Percentiles rank a stretch among this genome's conserved stretches.
These are phyloP conservation scores for Rhinoraja longicauda DNA, from an alignment of 2,797 vertebrate genomes.

Conservation along the genomic window DNA sequence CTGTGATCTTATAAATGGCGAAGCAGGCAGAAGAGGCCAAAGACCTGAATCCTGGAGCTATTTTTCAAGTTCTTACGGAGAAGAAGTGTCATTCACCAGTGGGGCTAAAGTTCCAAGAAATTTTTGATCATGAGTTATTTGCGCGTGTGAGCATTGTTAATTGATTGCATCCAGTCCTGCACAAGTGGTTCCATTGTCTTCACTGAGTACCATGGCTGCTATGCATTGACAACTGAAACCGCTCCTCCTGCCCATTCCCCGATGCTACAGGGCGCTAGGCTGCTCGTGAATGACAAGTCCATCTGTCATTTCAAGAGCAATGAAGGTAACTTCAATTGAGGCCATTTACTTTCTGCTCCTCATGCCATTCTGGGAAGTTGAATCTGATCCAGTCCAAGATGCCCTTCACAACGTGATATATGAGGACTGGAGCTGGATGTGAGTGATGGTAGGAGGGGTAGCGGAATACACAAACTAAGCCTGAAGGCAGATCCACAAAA, in stretches of 20 bases:
- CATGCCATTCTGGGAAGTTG: background rate
- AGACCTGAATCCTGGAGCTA: no score
- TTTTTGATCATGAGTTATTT: no score
- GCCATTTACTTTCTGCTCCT: background rate
- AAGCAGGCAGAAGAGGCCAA: no score
- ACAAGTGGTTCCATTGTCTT: no score
- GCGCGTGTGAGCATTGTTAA: no score
- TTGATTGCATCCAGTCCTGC: no score
- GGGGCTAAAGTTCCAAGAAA: no score
- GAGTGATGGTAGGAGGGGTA: background rate
- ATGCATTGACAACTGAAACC: no score
- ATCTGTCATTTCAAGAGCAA: background rate
- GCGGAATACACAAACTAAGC: background rate
- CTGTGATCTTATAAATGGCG: no score
- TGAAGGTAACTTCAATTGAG: background rate
- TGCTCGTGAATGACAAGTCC: background rate
- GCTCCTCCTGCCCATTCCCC: background rate
- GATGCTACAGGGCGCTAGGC: background rate
- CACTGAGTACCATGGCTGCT: no score
- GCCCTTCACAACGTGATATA: background rate
- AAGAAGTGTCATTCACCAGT: no score
- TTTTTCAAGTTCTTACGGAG: no score
- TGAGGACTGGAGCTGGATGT: background rate
- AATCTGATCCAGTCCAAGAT: background rate
- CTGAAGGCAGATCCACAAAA: background rate